phyloP scores from a whole-genome alignment of 2,888 invertebrate species.

The Cryptus armator region DNA sequence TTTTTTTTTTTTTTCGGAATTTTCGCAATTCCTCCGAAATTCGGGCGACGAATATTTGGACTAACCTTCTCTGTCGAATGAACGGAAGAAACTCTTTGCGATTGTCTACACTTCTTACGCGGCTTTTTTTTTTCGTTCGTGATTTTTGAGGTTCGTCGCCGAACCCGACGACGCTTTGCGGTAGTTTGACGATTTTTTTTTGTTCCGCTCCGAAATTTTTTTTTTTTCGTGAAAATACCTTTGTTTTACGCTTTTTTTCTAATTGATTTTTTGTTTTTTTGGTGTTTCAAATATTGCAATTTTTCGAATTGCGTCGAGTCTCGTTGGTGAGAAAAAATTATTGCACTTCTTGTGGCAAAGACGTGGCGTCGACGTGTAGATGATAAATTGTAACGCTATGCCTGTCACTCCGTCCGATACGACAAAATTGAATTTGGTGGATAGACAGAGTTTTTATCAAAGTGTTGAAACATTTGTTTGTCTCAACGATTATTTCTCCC shows the following conservation, averaged over 20 bases:
- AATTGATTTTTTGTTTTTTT: background rate
- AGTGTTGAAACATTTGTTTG: too few relatives aligned
- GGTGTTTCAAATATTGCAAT: too few relatives aligned
- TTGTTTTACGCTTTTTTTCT: background rate
- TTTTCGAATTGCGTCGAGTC: too few relatives aligned
- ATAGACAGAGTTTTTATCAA: too few relatives aligned
- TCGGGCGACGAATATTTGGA: background rate
- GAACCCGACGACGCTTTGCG: background rate
- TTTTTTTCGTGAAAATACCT: background rate
- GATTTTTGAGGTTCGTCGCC: background rate
- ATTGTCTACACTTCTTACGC: background rate
- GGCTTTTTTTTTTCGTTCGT: background rate
- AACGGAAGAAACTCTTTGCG: background rate
- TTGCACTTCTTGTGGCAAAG: too few relatives aligned
- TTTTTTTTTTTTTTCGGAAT: conserved; percentile 1
- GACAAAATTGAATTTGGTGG: too few relatives aligned
- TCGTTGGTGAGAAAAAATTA: too few relatives aligned
- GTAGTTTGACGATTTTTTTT: conserved; percentile 8
- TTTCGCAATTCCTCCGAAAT: background rate
- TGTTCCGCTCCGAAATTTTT: background rate
- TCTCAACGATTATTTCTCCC: too few relatives aligned
- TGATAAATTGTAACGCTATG: too few relatives aligned
- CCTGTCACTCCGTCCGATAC: too few relatives aligned
- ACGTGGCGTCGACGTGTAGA: too few relatives aligned
- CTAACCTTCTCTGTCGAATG: conserved; percentile 9